phyloP scores from a whole-genome alignment of 2,113 vertebrate genomes.

The Crotophaga sulcirostris region DNA sequence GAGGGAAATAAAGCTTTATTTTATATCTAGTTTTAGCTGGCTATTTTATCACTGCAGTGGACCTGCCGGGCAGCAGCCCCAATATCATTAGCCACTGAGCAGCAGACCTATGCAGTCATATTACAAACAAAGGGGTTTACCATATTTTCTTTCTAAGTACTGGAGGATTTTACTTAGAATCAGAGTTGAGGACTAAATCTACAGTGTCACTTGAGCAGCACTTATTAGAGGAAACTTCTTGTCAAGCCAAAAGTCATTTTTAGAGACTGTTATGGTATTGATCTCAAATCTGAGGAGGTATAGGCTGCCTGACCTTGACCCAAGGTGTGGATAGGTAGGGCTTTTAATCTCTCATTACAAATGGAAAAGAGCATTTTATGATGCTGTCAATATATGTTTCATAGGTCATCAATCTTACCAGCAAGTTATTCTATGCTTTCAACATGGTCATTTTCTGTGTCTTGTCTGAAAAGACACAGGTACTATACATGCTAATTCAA shows the following conservation, averaged over 20 bases:
- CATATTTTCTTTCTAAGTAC: not conserved
- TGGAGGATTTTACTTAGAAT: not conserved
- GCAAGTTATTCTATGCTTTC: not conserved
- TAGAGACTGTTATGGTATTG: not conserved
- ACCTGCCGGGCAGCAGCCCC: not conserved
- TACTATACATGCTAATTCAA: not conserved
- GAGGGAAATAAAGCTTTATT: not conserved
- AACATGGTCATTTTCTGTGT: not conserved
- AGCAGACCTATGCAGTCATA: not conserved
- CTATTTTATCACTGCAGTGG: slow-evolving; percentile 4
- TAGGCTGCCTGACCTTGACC: slow-evolving; percentile 31
- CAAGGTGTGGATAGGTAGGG: not conserved
- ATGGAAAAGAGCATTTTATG: not conserved
- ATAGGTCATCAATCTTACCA: not conserved
- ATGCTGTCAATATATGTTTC: not conserved
- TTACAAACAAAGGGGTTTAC: not conserved
- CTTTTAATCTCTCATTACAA: not conserved
- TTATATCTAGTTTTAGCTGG: not conserved
- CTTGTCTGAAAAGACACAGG: not conserved
- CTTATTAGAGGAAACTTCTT: slow-evolving; percentile 7
- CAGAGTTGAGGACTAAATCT: not conserved
- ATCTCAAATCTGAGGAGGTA: not conserved
- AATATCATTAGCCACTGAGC: slow-evolving; percentile 9
- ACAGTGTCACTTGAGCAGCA: not conserved
- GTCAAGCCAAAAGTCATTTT: not conserved